phyloP scores from a whole-genome alignment of 2,888 invertebrate species.

The Ophonus ardosiacus region DNA sequence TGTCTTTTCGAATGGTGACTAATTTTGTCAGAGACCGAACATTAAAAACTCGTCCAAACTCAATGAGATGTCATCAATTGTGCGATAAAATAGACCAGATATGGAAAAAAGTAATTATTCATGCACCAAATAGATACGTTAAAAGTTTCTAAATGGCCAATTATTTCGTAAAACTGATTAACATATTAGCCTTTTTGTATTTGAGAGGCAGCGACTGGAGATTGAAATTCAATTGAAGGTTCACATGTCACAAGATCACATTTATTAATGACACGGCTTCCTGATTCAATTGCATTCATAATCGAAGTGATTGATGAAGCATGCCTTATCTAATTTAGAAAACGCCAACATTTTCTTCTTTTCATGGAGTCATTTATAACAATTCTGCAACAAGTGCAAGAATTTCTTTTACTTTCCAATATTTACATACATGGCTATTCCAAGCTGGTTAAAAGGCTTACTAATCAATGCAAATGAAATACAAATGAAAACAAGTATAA shows the following conservation, averaged over 20 bases:
- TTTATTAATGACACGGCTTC: background rate
- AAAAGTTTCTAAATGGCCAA: background rate
- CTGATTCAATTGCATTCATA: slow-evolving; percentile 22
- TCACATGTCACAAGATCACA: background rate
- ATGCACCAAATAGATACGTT: background rate
- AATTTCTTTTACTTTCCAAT: background rate
- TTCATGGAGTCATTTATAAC: slow-evolving; percentile 3
- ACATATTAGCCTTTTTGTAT: slow-evolving; percentile 5
- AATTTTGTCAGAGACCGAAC: too few relatives aligned
- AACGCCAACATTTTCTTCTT: background rate
- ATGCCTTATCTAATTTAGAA: slow-evolving; percentile 16
- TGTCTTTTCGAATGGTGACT: too few relatives aligned
- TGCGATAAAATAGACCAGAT: background rate
- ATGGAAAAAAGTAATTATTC: background rate
- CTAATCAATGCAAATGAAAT: slow-evolving; percentile 49
- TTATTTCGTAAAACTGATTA: background rate
- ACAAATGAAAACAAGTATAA: slow-evolving; percentile 31
- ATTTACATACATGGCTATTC: slow-evolving; percentile 2
- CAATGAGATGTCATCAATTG: too few relatives aligned
- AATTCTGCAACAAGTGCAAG: background rate
- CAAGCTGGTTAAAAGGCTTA: background rate
- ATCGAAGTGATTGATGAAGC: slow-evolving; percentile 29
- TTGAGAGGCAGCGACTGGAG: background rate
- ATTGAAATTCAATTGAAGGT: slow-evolving; percentile 10
- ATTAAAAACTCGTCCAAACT: too few relatives aligned